Evolutionary conservation across 2,797 vertebrate species (phyloP).

Genomic region (Microctenopoma steveboyesi): DNA sequence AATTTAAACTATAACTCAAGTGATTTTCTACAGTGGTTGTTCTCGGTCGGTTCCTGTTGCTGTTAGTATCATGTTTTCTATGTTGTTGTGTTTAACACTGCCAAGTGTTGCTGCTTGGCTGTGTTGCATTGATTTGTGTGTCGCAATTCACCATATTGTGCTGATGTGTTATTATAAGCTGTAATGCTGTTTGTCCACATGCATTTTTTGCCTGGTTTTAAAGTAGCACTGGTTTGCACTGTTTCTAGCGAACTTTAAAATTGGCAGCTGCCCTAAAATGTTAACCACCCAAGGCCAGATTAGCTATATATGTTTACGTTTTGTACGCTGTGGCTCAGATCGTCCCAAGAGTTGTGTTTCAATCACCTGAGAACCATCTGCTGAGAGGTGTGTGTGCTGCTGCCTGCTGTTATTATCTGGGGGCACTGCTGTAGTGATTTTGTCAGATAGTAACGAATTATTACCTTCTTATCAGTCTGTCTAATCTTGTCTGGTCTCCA

Average conservation of each 20-base stretch:
- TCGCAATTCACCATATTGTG: constrained; percentile 28
- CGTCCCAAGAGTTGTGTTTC: constrained; percentile 15
- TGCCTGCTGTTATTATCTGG: constrained; percentile 46
- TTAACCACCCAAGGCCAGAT: neutral
- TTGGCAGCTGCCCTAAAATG: neutral
- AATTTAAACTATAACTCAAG: neutral
- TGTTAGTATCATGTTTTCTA: neutral
- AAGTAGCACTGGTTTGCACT: neutral
- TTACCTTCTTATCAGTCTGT: constrained; percentile 60
- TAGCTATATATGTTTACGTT: neutral
- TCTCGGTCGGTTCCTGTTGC: neutral
- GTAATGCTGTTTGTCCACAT: constrained; percentile 13
- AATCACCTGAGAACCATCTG: constrained; percentile 11
- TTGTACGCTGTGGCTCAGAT: constrained; percentile 4
- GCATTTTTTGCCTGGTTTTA: neutral
- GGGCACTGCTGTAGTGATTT: constrained; percentile 34
- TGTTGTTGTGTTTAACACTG: constrained; percentile 28
- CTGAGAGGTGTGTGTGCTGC: constrained; percentile 4
- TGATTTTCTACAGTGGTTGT: neutral
- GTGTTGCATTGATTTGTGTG: constrained; percentile 13
- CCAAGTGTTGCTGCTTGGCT: neutral
- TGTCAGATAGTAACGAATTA: constrained; percentile 69
- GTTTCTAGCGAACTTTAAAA: neutral
- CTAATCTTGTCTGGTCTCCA: constrained; percentile 62
- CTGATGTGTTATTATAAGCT: constrained; percentile 5